Base-by-base conservation (phyloP, 2,888 invertebrate genomes). In the Erebia epiphron region DNA sequence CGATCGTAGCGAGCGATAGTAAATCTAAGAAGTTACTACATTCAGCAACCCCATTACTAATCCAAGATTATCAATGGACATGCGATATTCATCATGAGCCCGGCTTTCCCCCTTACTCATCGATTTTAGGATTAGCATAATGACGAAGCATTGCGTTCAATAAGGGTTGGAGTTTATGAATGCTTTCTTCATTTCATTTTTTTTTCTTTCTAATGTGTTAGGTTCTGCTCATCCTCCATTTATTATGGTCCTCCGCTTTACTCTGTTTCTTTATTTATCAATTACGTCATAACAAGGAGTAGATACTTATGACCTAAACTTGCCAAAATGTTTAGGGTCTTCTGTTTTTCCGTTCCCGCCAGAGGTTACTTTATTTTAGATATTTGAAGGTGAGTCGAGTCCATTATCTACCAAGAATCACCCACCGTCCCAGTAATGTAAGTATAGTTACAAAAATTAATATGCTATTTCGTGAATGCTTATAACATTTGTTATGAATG, bases 71-170 rank as follows among this genome's bases (percentile, higher is more conserved):
- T 62, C 62, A 43, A 68, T 74, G 60, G 67, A 73, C 81, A 80
- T 78, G 80, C 81, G 78, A 81, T 74, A 73, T 76, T 75, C 52
- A 73, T 74, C 68, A 75, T 75, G 75, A 74, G 71, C 76, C 80
- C 68, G 82, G 82, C 79, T 81, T 82, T 85, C 79, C 85, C 88
- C 80, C 77, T 83, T 82, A 84, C 75, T 84, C 83, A 83, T 82
- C 80, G 76, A 80, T 78, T 79, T 75, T 75, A 75, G 78, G 79
- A 82, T 80, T 80, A 81, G 71, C 50, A 16, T 26, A 52, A 64
- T 56, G 35, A 62, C 49, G 21, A 46, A 62, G 14, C 21, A 21
- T 18, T 62, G 14, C n/a, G 50, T 26, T 62, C 18, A 18, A 49
- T 41, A 9, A 41, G n/a, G 41, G 58, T 41, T 58, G 41, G 41